phyloP scores from a whole-genome alignment of 2,888 invertebrate genomes.

The Prenolepis imparis region DNA sequence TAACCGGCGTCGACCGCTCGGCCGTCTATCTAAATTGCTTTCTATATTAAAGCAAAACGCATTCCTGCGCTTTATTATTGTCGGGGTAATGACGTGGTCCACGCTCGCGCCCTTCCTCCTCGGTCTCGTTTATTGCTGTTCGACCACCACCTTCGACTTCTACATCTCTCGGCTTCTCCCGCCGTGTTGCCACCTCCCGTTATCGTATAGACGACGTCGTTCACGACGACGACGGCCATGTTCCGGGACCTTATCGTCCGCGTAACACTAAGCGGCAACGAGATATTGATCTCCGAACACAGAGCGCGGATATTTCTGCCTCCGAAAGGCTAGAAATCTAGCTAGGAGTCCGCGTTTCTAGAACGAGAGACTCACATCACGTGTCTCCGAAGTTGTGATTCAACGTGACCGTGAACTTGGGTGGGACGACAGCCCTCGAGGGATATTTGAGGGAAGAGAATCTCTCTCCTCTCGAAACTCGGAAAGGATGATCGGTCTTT shows the following conservation, averaged over 20 bases:
- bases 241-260: slow-evolving; percentile 20
- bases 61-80: slow-evolving; percentile 78
- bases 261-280: background rate
- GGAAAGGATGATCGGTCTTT: slow-evolving; percentile 36
- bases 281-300: slow-evolving; percentile 29
- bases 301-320: background rate
- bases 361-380: slow-evolving; percentile 35
- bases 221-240: slow-evolving; percentile 5
- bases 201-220: slow-evolving; percentile 36
- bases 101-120: slow-evolving; percentile 33
- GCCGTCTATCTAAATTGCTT: slow-evolving; percentile 78
- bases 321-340: background rate
- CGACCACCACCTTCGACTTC: slow-evolving; percentile 8
- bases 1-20: slow-evolving; percentile 66
- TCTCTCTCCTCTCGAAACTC: slow-evolving; percentile 43
- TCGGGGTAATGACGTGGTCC: slow-evolving; percentile 68
- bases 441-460: slow-evolving; percentile 19
- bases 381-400: slow-evolving; percentile 24
- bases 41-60: slow-evolving; percentile 80
- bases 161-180: slow-evolving; percentile 22
- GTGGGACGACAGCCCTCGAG: slow-evolving; percentile 19
- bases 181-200: slow-evolving; percentile 46
- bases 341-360: slow-evolving; percentile 28
- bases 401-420: slow-evolving; percentile 52
- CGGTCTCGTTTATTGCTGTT: slow-evolving; percentile 39